phyloP scores from a whole-genome alignment of 2,113 vertebrate species.

The Xyrauchen texanus region DNA sequence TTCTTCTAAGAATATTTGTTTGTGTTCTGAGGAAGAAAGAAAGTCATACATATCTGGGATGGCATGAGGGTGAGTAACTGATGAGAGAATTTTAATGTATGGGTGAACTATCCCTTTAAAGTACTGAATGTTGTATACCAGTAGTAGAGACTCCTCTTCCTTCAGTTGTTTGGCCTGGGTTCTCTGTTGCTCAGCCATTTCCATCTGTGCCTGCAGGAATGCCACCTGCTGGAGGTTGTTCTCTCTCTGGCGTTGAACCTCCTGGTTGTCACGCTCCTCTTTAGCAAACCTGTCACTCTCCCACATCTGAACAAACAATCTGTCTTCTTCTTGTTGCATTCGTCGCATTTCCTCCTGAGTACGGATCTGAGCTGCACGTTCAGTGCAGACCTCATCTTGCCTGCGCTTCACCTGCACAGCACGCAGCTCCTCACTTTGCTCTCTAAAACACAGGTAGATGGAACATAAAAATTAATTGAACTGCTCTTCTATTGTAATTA shows the following conservation, averaged over 20 bases:
- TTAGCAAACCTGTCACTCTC: constrained; percentile 79
- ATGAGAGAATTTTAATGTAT: too few relatives aligned
- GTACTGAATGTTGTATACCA: constrained; percentile 69
- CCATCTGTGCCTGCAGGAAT: constrained; percentile 66
- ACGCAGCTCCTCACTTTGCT: constrained; percentile 78
- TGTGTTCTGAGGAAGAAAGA: too few relatives aligned
- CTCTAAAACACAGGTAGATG: constrained; percentile 64
- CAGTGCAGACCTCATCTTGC: constrained; percentile 68
- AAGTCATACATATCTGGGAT: too few relatives aligned
- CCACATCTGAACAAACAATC: constrained; percentile 76
- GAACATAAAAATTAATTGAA: background rate
- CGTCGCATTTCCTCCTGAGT: constrained; percentile 64
- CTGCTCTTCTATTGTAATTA: too few relatives aligned
- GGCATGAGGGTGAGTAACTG: too few relatives aligned
- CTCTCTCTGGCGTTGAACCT: constrained; percentile 47
- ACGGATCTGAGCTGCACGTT: constrained; percentile 75
- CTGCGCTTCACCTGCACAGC: constrained; percentile 41
- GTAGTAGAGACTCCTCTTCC: constrained; percentile 75
- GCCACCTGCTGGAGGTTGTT: constrained; percentile 54
- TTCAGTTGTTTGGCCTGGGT: constrained; percentile 62
- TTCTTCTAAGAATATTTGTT: too few relatives aligned
- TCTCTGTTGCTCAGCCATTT: constrained; percentile 56
- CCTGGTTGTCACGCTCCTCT: constrained; percentile 63
- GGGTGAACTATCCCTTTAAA: too few relatives aligned
- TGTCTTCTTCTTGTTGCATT: constrained; percentile 72